A percentile compares a stretch with the other conserved stretches of the same genome.
phyloP scores from a whole-genome alignment of 2,888 invertebrate species.

The Cerastis rubricosa region DNA sequence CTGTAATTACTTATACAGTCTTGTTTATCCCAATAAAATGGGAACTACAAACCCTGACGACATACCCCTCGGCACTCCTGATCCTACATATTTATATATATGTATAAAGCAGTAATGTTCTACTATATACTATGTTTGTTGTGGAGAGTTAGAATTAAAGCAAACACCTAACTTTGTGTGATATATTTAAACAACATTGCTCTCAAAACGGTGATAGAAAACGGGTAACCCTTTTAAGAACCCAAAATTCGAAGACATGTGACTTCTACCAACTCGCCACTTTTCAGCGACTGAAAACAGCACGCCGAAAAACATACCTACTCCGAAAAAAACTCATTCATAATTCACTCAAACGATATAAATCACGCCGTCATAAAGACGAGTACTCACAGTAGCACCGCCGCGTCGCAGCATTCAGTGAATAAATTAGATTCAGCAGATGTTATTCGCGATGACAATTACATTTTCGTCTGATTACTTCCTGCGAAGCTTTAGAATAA shows the following conservation, averaged over 20 bases:
- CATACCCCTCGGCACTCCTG: too few relatives aligned
- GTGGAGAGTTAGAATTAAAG: not conserved
- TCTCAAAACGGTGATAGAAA: not conserved
- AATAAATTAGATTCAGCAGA: slow-evolving; percentile 78
- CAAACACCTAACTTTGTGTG: not conserved
- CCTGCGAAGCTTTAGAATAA: slow-evolving; percentile 74
- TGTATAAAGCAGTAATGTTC: too few relatives aligned
- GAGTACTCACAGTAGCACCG: slow-evolving; percentile 38
- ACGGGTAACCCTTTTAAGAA: not conserved
- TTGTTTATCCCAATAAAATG: too few relatives aligned
- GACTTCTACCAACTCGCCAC: not conserved
- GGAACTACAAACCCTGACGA: too few relatives aligned
- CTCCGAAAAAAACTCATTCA: slow-evolving; percentile 42
- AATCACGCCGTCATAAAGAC: slow-evolving; percentile 26
- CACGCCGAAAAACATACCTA: not conserved
- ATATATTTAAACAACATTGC: not conserved
- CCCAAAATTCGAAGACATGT: too few relatives aligned
- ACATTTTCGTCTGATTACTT: slow-evolving; percentile 80
- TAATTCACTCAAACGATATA: slow-evolving; percentile 53
- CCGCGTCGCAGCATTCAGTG: slow-evolving; percentile 62
- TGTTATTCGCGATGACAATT: slow-evolving; percentile 81
- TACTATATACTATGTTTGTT: too few relatives aligned
- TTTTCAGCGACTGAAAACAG: not conserved
- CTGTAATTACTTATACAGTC: too few relatives aligned
- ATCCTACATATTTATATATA: too few relatives aligned